Conservation (phyloP, 1,140 invertebrate genomes). For the Saccostrea echinata region DNA sequence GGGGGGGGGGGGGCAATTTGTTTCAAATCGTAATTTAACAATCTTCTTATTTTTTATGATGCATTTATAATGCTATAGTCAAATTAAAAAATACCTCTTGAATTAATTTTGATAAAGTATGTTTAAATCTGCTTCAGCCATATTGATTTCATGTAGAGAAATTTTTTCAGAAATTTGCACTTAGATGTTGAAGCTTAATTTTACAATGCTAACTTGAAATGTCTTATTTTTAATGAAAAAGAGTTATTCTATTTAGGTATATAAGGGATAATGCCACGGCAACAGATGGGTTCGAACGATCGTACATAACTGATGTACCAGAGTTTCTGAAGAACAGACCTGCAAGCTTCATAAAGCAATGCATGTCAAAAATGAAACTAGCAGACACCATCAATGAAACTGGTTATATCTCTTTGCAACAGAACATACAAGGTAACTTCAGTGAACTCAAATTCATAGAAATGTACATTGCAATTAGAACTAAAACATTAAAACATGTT, state of each 20-base stretch:
- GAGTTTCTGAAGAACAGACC: constrained; percentile 6
- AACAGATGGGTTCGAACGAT: not conserved
- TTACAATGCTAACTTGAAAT: constrained; percentile 14
- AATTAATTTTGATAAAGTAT: no score
- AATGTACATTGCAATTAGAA: not conserved
- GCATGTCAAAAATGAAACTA: constrained; percentile 13
- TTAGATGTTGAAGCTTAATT: no score
- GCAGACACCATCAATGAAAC: not conserved
- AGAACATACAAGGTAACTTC: constrained; percentile 17
- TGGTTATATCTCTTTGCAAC: not conserved
- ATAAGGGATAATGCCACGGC: constrained; percentile 4
- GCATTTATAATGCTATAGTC: no score
- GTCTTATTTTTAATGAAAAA: constrained; percentile 7
- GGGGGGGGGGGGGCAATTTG: no score
- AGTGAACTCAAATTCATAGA: not conserved
- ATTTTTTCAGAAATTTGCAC: no score
- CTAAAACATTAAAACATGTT: not conserved
- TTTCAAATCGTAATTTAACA: no score
- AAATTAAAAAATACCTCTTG: no score
- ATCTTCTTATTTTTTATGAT: no score
- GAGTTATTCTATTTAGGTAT: constrained; percentile 15
- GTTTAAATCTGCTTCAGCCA: no score
- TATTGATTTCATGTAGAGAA: no score
- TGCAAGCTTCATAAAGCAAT: constrained; percentile 3
- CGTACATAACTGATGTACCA: not conserved